These are phyloP conservation scores for Lepidocyrtinus sp. DNA, from an alignment of 2,888 invertebrate genomes.

Conservation along the genomic window DNA sequence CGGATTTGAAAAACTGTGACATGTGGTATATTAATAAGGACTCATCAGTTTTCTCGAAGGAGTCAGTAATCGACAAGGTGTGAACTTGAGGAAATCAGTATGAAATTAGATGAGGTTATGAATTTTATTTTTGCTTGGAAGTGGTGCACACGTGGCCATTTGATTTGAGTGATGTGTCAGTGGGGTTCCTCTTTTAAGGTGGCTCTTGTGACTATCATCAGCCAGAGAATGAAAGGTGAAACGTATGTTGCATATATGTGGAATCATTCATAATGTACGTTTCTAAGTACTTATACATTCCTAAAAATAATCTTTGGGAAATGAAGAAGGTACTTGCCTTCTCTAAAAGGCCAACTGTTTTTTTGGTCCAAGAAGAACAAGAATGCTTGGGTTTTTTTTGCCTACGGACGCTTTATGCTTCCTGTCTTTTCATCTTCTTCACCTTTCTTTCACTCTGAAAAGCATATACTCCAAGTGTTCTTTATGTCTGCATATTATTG, in stretches of 20 bases:
- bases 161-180: slow-evolving; percentile 54
- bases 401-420: slow-evolving; percentile 36
- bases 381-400: too few relatives aligned
- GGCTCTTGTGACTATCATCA: slow-evolving; percentile 19
- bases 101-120: slow-evolving; percentile 36
- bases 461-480: slow-evolving; percentile 22
- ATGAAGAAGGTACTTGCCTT: slow-evolving; percentile 12
- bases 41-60: background rate
- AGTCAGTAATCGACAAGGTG: slow-evolving; percentile 51
- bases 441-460: slow-evolving; percentile 21
- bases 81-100: slow-evolving; percentile 43
- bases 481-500: background rate
- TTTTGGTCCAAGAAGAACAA: slow-evolving; percentile 12
- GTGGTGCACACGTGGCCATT: slow-evolving; percentile 43
- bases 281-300: too few relatives aligned
- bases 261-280: background rate
- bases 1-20: too few relatives aligned
- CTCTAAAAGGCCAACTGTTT: slow-evolving; percentile 36
- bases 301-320: slow-evolving; percentile 12
- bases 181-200: slow-evolving; percentile 41
- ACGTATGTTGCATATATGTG: background rate
- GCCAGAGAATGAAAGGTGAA: slow-evolving; percentile 8
- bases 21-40: background rate
- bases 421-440: slow-evolving; percentile 42
- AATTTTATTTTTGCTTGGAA: slow-evolving; percentile 16